Evolutionary conservation across 2,797 vertebrate genomes (phyloP).

Genomic region (Loris lydekkerianus): DNA sequence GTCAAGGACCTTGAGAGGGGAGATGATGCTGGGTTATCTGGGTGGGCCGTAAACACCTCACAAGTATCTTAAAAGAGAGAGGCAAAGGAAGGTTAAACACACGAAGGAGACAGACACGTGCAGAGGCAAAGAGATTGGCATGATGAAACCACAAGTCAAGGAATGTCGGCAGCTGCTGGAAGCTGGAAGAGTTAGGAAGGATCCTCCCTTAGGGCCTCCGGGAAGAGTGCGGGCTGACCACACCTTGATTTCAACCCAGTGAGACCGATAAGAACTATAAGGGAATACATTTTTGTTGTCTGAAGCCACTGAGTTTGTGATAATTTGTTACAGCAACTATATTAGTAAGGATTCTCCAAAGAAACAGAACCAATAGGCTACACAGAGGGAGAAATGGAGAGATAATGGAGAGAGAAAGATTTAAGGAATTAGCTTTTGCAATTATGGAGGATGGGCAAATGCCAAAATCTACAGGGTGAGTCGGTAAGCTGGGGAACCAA

Average conservation of each 20-base stretch:
- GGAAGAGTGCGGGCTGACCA: accelerated
- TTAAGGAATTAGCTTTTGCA: neutral
- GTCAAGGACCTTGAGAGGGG: neutral
- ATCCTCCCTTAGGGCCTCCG: accelerated
- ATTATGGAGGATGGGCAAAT: accelerated
- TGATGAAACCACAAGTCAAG: accelerated
- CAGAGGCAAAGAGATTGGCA: neutral
- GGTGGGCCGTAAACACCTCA: neutral
- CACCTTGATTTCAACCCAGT: no score
- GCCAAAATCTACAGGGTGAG: no score
- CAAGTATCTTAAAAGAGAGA: accelerated
- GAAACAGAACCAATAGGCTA: neutral
- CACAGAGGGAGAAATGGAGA: neutral
- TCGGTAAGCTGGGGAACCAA: neutral
- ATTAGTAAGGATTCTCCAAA: neutral
- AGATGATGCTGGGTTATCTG: accelerated
- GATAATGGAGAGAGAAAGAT: neutral
- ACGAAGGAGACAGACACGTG: accelerated
- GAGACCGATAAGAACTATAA: accelerated
- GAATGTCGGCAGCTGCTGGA: neutral
- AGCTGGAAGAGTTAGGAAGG: no score
- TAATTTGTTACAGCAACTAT: accelerated
- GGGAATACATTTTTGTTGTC: accelerated
- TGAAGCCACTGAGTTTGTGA: neutral
- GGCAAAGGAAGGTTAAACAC: neutral